These are phyloP conservation scores for Carcina quercana DNA, from an alignment of 2,888 invertebrate species.

Conservation along the genomic window DNA sequence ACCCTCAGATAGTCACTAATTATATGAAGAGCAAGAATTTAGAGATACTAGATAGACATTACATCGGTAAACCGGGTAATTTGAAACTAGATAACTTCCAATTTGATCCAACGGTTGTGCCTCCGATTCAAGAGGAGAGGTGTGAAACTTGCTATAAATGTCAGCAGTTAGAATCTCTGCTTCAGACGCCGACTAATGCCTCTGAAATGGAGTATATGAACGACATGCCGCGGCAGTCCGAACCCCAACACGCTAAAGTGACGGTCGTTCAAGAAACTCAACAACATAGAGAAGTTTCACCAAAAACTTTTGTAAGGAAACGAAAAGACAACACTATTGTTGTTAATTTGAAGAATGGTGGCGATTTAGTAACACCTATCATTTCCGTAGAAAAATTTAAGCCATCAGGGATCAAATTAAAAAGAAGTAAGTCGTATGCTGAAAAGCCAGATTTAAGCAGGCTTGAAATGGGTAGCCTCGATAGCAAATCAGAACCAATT, in stretches of 20 bases:
- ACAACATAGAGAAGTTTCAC: conserved; percentile 31
- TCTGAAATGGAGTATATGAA: conserved; percentile 78
- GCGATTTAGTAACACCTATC: not conserved
- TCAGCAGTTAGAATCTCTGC: conserved; percentile 69
- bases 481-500: too few species aligned
- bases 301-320: conserved; percentile 57
- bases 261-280: conserved; percentile 31
- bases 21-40: conserved; percentile 85
- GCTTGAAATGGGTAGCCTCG: too few species aligned
- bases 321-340: conserved; percentile 60
- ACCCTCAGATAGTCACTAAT: conserved; percentile 82
- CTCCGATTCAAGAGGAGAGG: conserved; percentile 59
- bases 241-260: conserved; percentile 57
- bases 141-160: conserved; percentile 72
- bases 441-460: too few species aligned
- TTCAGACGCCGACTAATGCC: conserved; percentile 86
- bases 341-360: conserved; percentile 35
- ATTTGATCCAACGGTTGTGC: conserved; percentile 64
- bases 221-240: conserved; percentile 52
- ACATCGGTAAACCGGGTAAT: conserved; percentile 72
- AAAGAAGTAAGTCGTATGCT: too few species aligned
- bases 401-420: too few species aligned
- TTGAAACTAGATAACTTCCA: conserved; percentile 68
- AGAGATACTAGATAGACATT: conserved; percentile 75
- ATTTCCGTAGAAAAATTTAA: conserved; percentile 1